phyloP scores from a whole-genome alignment of 2,888 invertebrate genomes.

The Odontocerum albicorne region DNA sequence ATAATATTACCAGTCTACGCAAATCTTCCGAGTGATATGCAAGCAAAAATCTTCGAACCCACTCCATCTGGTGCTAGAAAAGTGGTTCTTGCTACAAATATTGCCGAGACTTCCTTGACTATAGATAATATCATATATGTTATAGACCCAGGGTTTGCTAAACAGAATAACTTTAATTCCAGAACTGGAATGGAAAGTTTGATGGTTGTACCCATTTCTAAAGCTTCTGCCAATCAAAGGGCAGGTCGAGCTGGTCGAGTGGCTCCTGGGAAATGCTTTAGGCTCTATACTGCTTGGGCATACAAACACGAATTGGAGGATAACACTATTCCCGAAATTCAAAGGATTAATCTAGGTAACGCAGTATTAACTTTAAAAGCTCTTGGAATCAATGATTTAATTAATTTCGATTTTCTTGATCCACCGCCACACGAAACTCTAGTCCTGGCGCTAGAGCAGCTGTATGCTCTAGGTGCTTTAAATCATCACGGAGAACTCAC shows the following conservation, averaged over 20 bases:
- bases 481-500: constrained; percentile 98
- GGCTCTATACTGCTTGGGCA: constrained; percentile 97
- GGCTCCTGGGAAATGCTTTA: constrained; percentile 97
- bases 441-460: constrained; percentile 91
- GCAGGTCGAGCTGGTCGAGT: constrained; percentile 95
- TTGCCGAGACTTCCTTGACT: constrained; percentile 98
- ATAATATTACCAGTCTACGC: constrained; percentile 96
- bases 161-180: constrained; percentile 98
- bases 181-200: constrained; percentile 98
- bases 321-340: constrained; percentile 97
- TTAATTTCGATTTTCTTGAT: constrained; percentile 98
- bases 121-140: constrained; percentile 99
- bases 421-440: constrained; percentile 95
- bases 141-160: constrained; percentile 99
- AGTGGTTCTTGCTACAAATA: constrained; percentile 97
- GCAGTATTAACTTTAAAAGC: constrained; percentile 97
- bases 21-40: constrained; percentile 98
- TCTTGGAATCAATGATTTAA: constrained; percentile 94
- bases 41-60: constrained; percentile 97
- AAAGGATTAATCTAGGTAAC: constrained; percentile 96
- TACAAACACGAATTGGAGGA: constrained; percentile 98
- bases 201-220: constrained; percentile 97
- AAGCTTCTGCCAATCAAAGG: constrained; percentile 96
- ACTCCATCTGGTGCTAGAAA: constrained; percentile 96
- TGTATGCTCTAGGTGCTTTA: constrained; percentile 95